phyloP scores from a whole-genome alignment of 2,797 vertebrate species.

The Carapus acus region DNA sequence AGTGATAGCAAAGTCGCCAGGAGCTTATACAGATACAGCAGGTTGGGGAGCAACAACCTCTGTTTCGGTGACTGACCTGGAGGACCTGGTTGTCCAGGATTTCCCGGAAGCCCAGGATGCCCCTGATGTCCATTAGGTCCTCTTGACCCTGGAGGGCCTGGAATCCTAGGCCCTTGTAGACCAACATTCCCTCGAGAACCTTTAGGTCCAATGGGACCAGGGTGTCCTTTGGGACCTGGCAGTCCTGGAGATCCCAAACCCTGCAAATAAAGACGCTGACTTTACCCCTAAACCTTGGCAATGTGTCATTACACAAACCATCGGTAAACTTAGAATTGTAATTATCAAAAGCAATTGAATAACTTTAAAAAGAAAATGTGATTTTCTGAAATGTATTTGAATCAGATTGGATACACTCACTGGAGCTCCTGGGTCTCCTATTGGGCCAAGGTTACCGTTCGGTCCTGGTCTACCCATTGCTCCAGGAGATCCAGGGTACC shows the following conservation, averaged over 20 bases:
- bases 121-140: constrained; percentile 57
- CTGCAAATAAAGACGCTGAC: too few species aligned
- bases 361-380: background rate
- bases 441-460: constrained; percentile 38
- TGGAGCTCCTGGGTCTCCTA: constrained; percentile 54
- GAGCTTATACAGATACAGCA: background rate
- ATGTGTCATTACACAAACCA: too few species aligned
- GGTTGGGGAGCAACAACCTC: background rate
- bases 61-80: constrained; percentile 41
- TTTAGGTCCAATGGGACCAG: constrained; percentile 51
- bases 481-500: constrained; percentile 42
- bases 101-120: constrained; percentile 41
- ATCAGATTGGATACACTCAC: constrained; percentile 39
- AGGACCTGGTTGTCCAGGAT: constrained; percentile 48
- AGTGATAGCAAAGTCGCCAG: constrained; percentile 8
- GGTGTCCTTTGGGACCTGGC: constrained; percentile 52
- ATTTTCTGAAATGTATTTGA: background rate
- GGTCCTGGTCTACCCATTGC: constrained; percentile 38
- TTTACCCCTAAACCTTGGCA: too few species aligned
- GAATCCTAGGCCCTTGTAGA: constrained; percentile 33
- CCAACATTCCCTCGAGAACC: constrained; percentile 46
- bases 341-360: background rate
- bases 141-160: constrained; percentile 39
- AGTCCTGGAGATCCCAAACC: constrained; percentile 26
- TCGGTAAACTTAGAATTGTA: constrained; percentile 4